Conservation (phyloP, 92 coral and sea anemone species). For the Paragorgia papillata region DNA sequence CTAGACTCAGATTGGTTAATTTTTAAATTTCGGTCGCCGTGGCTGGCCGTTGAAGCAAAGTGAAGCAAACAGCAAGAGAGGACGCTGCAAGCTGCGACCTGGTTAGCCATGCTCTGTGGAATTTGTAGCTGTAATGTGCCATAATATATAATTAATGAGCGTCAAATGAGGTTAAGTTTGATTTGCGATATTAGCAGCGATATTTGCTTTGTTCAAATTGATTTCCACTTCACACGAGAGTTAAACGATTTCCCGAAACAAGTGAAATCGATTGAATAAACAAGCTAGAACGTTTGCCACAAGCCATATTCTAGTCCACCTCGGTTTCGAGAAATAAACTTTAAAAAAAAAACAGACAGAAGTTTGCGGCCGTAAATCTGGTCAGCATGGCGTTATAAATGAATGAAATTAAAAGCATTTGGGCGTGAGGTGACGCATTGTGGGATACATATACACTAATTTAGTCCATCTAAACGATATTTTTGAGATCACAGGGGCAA, state of each 20-base stretch:
- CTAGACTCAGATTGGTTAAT: too few species aligned
- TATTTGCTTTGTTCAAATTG: slow-evolving; percentile 30
- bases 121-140: slow-evolving; percentile 14
- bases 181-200: slow-evolving; percentile 29
- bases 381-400: not conserved
- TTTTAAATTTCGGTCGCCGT: not conserved
- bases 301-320: not conserved
- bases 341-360: not conserved
- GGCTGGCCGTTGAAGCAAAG: not conserved
- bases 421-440: slow-evolving; percentile 36
- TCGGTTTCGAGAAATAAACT: not conserved
- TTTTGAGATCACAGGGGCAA: not conserved
- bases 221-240: not conserved
- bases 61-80: slow-evolving; percentile 21
- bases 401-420: slow-evolving; percentile 32
- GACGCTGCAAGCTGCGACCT: slow-evolving; percentile 27
- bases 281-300: not conserved
- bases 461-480: not conserved
- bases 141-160: slow-evolving; percentile 37
- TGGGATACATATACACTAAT: slow-evolving; percentile 33
- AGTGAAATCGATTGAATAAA: slow-evolving; percentile 30
- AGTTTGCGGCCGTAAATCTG: slow-evolving; percentile 14
- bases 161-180: slow-evolving; percentile 20
- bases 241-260: slow-evolving; percentile 6
- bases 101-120: slow-evolving; percentile 41